These are phyloP conservation scores for Corythornis madagascariensis DNA, from an alignment of 2,113 vertebrate species.

Conservation along the genomic window DNA sequence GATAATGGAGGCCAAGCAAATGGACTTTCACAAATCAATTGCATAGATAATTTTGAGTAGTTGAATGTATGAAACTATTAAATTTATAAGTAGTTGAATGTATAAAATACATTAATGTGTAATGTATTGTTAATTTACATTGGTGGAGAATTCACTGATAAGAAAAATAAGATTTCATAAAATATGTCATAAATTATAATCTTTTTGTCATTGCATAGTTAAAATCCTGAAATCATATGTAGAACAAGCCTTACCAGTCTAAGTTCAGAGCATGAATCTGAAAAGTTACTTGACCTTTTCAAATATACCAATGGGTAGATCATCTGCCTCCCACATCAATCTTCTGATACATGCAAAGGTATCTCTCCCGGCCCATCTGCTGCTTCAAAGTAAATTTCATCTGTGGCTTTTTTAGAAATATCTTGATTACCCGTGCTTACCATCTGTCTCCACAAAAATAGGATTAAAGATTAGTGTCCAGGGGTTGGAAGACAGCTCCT, in stretches of 20 bases:
- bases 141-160: not conserved
- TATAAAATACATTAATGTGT: not conserved
- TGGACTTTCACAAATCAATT: not conserved
- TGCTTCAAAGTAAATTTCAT: too few species aligned
- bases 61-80: not conserved
- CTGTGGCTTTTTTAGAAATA: too few species aligned
- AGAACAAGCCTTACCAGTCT: not conserved
- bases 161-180: not conserved
- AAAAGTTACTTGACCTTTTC: not conserved
- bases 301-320: too few species aligned
- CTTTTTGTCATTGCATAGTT: not conserved
- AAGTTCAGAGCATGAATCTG: not conserved
- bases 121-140: not conserved
- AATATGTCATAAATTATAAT: not conserved
- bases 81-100: not conserved
- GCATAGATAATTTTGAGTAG: not conserved
- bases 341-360: too few species aligned
- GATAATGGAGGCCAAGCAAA: not conserved
- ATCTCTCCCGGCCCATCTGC: too few species aligned
- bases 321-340: too few species aligned
- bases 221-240: not conserved
- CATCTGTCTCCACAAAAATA: too few species aligned
- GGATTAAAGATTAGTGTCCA: too few species aligned
- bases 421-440: too few species aligned
- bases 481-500: too few species aligned